Percentiles rank a stretch among this genome's conserved stretches.
Conservation (phyloP, 2,888 invertebrate species). For the Chelonus formosanus region DNA sequence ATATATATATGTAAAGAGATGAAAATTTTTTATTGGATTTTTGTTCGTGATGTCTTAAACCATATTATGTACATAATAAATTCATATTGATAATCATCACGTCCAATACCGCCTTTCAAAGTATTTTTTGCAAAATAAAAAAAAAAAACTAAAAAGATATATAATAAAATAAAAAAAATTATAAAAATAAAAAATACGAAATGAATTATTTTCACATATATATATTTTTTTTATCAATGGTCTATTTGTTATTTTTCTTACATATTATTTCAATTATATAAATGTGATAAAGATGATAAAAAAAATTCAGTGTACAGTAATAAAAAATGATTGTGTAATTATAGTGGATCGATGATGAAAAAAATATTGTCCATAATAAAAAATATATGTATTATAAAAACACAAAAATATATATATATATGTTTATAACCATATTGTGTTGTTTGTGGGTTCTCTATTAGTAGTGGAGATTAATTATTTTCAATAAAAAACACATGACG, state of each 20-base stretch:
- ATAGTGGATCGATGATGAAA: too few species aligned
- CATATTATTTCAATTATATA: too few species aligned
- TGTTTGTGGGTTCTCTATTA: neutral
- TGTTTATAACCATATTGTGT: conserved; percentile 14
- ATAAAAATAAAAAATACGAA: conserved; percentile 9
- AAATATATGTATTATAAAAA: too few species aligned
- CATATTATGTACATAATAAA: conserved; percentile 14
- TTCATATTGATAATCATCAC: conserved; percentile 12
- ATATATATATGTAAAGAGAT: too few species aligned
- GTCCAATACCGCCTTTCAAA: conserved; percentile 23
- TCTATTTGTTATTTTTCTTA: too few species aligned
- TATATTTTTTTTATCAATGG: conserved; percentile 16
- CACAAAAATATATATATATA: conserved; percentile 17
- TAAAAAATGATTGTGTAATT: too few species aligned
- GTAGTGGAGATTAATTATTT: conserved; percentile 22
- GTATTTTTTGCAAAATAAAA: conserved; percentile 25
- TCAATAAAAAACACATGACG: conserved; percentile 54
- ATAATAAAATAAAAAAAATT: conserved; percentile 1
- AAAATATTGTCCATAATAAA: too few species aligned
- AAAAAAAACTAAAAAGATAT: conserved; percentile 9
- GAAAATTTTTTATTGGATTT: too few species aligned
- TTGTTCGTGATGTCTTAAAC: too few species aligned
- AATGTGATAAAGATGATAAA: too few species aligned
- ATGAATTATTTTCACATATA: conserved; percentile 23
- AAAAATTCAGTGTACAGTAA: too few species aligned